These are phyloP conservation scores for Platycheirus rosarum DNA, from an alignment of 2,888 invertebrate species.

Conservation along the genomic window DNA sequence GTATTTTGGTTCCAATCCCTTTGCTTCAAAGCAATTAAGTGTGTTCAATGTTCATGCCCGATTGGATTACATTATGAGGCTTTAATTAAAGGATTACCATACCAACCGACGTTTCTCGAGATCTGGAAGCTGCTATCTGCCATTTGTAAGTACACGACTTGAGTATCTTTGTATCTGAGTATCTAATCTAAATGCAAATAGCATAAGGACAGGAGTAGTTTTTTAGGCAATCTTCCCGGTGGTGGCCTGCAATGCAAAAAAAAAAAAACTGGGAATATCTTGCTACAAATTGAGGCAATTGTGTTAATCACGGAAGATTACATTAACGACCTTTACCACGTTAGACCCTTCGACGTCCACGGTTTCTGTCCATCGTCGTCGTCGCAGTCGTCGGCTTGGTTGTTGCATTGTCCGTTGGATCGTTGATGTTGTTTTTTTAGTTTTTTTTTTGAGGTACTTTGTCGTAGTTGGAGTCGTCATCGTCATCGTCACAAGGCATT, in stretches of 20 bases:
- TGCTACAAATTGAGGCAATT: constrained; percentile 72
- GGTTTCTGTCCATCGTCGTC: background rate
- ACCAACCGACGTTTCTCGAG: too few relatives aligned
- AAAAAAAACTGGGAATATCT: constrained; percentile 11
- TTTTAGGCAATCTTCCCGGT: constrained; percentile 1
- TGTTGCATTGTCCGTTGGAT: background rate
- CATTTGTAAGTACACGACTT: constrained; percentile 40
- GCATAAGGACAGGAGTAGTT: constrained; percentile 16
- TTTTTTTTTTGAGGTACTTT: constrained; percentile 14
- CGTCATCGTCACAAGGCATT: constrained; percentile 36
- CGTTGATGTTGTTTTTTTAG: constrained; percentile 30
- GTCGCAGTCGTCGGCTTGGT: background rate
- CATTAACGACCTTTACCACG: constrained; percentile 66
- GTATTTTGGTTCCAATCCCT: constrained; percentile 30
- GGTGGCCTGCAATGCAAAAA: constrained; percentile 18
- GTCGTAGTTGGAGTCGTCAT: constrained; percentile 23
- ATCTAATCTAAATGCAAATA: constrained; percentile 68
- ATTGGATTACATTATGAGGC: constrained; percentile 59
- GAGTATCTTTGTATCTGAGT: background rate
- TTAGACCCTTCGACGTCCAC: constrained; percentile 59
- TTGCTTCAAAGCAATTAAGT: constrained; percentile 36
- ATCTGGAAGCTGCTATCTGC: constrained; percentile 1
- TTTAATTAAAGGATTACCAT: constrained; percentile 66
- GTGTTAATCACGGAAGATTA: constrained; percentile 71
- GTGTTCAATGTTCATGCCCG: background rate